phyloP scores from a whole-genome alignment of 1,140 invertebrate genomes.

The Meloidogyne exigua region DNA sequence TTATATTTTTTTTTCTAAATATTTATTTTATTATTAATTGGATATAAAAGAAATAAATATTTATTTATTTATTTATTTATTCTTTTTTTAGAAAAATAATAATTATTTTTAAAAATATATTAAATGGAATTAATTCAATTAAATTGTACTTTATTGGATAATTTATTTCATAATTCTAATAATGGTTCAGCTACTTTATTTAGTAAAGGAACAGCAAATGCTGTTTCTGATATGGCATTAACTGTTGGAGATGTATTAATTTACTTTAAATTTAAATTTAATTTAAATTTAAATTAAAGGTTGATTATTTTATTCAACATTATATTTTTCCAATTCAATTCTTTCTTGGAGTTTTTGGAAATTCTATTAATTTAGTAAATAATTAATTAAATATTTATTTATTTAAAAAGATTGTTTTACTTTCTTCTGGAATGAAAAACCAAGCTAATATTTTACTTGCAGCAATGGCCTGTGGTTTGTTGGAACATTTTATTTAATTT shows the following conservation, averaged over 20 bases:
- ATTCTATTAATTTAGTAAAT: constrained; percentile 43
- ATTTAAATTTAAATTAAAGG: background rate
- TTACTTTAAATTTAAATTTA: background rate
- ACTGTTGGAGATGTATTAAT: constrained; percentile 12
- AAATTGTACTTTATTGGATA: constrained; percentile 13
- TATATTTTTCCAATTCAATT: constrained; percentile 55
- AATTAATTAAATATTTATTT: background rate
- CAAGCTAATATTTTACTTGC: constrained; percentile 55
- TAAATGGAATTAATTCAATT: background rate
- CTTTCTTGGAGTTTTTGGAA: constrained; percentile 50
- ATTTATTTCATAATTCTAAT: background rate
- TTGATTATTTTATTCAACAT: constrained; percentile 46
- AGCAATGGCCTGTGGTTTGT: constrained; percentile 43
- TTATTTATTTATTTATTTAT: too few relatives aligned
- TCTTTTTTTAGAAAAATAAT: too few relatives aligned
- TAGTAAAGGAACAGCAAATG: background rate
- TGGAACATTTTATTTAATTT: background rate
- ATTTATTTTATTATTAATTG: too few relatives aligned
- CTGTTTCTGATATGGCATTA: constrained; percentile 15
- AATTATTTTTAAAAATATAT: too few relatives aligned
- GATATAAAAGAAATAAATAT: too few relatives aligned
- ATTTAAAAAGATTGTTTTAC: constrained; percentile 43
- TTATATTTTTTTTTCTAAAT: too few relatives aligned
- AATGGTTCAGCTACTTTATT: background rate
- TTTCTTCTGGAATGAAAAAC: constrained; percentile 55